These are phyloP conservation scores for Megaptera novaeangliae DNA, from an alignment of 2,113 vertebrate genomes.

Conservation along the genomic window DNA sequence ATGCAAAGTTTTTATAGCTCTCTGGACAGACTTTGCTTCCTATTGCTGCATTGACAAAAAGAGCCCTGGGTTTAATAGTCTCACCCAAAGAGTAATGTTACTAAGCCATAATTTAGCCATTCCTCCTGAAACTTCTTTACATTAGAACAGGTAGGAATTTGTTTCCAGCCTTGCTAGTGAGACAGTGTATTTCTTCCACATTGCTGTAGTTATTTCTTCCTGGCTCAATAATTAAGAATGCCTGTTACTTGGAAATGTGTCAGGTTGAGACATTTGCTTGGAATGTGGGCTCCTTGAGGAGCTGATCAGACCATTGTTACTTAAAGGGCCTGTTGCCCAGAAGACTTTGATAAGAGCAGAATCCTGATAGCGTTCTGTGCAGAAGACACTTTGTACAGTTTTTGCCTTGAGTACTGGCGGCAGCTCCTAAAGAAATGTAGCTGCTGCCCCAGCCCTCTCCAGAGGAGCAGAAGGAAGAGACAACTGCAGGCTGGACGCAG, in stretches of 20 bases:
- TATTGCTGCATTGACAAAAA: neutral
- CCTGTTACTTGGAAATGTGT: neutral
- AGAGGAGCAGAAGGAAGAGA: neutral
- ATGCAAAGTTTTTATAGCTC: neutral
- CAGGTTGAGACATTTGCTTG: neutral
- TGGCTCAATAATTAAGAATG: neutral
- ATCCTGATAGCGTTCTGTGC: neutral
- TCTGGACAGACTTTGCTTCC: neutral
- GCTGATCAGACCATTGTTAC: neutral
- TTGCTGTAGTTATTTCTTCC: neutral
- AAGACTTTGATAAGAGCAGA: neutral
- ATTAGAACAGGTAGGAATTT: neutral
- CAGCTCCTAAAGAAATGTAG: neutral
- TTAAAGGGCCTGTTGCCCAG: neutral
- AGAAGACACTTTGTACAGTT: neutral
- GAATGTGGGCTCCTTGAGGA: neutral
- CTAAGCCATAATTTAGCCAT: neutral
- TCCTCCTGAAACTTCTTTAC: neutral
- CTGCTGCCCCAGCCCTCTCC: neutral
- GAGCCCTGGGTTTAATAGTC: neutral
- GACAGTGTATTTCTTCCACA: neutral
- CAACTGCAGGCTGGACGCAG: neutral
- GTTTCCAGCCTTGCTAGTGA: neutral
- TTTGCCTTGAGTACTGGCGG: neutral
- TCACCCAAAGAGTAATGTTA: neutral